A percentile compares a stretch with the other conserved stretches of the same genome.
phyloP scores from a whole-genome alignment of 2,113 vertebrate genomes.

The Poicephalus meyeri region DNA sequence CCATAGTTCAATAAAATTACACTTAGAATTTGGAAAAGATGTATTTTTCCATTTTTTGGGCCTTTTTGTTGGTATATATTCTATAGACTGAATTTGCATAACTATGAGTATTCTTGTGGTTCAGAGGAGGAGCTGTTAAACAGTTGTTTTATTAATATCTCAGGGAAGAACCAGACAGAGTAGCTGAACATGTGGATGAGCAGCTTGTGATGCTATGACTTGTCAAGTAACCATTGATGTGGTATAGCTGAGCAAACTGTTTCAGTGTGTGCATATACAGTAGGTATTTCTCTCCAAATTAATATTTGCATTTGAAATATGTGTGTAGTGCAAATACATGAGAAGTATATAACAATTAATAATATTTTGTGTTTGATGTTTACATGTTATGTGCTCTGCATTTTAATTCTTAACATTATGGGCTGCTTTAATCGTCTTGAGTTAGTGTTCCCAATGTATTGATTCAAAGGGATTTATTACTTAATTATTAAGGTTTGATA shows the following conservation, averaged over 20 bases:
- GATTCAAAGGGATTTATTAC: conserved; percentile 32
- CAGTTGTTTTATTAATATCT: conserved; percentile 27
- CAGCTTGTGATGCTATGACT: conserved; percentile 27
- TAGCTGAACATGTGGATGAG: conserved; percentile 18
- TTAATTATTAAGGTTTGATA: not conserved
- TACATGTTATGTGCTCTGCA: conserved; percentile 43
- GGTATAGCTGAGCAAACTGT: conserved; percentile 62
- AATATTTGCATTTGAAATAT: conserved; percentile 66
- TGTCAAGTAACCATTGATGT: conserved; percentile 49
- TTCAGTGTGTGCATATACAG: conserved; percentile 62
- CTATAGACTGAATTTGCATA: not conserved
- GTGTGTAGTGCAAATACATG: conserved; percentile 51
- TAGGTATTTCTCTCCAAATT: conserved; percentile 58
- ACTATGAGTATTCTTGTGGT: not conserved
- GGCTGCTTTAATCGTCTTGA: conserved; percentile 28
- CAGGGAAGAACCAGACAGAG: not conserved
- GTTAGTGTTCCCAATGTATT: conserved; percentile 36
- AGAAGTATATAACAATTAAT: conserved; percentile 63
- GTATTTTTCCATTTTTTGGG: not conserved
- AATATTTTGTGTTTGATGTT: conserved; percentile 65
- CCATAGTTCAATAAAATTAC: not conserved
- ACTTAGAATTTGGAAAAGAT: not conserved
- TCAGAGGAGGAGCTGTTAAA: conserved; percentile 18
- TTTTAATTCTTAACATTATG: conserved; percentile 51
- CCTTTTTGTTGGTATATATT: not conserved